These are phyloP conservation scores for Urechis unicinctus DNA, from an alignment of 2,888 invertebrate species.

Conservation along the genomic window DNA sequence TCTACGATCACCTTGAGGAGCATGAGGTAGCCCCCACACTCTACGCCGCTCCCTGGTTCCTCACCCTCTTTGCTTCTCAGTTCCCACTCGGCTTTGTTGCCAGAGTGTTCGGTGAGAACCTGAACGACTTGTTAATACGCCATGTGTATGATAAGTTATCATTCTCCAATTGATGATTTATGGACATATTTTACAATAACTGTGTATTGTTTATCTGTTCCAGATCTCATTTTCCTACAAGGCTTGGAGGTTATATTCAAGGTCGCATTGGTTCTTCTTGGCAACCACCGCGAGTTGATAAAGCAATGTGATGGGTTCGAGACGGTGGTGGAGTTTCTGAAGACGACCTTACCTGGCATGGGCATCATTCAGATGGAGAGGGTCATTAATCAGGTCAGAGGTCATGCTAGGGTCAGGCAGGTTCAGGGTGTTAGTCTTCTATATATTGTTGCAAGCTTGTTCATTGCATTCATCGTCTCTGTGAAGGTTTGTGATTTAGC, in stretches of 20 bases:
- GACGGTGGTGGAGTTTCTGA: slow-evolving; percentile 86
- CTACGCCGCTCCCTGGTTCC: slow-evolving; percentile 94
- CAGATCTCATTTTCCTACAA: slow-evolving; percentile 84
- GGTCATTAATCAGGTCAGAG: slow-evolving; percentile 73
- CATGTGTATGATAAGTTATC: too few species aligned
- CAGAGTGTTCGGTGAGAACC: slow-evolving; percentile 72
- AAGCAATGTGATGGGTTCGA: slow-evolving; percentile 84
- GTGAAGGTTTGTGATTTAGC: too few species aligned
- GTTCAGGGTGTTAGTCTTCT: too few species aligned
- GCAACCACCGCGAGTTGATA: slow-evolving; percentile 76
- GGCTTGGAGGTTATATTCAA: slow-evolving; percentile 85
- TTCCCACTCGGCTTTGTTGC: slow-evolving; percentile 93
- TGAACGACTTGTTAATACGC: too few species aligned
- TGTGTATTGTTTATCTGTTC: slow-evolving; percentile 1
- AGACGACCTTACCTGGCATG: slow-evolving; percentile 60
- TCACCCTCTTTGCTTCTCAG: slow-evolving; percentile 92
- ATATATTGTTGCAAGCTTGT: too few species aligned
- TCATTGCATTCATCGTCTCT: too few species aligned
- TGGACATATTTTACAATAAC: too few species aligned
- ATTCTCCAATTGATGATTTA: too few species aligned
- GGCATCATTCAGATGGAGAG: slow-evolving; percentile 61
- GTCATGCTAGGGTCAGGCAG: too few species aligned
- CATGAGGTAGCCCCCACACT: slow-evolving; percentile 89
- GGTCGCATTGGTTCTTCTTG: slow-evolving; percentile 76
- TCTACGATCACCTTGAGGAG: slow-evolving; percentile 72